phyloP scores from a whole-genome alignment of 37 sponge, comb jelly and placozoan species.

The Agelas oroides region DNA sequence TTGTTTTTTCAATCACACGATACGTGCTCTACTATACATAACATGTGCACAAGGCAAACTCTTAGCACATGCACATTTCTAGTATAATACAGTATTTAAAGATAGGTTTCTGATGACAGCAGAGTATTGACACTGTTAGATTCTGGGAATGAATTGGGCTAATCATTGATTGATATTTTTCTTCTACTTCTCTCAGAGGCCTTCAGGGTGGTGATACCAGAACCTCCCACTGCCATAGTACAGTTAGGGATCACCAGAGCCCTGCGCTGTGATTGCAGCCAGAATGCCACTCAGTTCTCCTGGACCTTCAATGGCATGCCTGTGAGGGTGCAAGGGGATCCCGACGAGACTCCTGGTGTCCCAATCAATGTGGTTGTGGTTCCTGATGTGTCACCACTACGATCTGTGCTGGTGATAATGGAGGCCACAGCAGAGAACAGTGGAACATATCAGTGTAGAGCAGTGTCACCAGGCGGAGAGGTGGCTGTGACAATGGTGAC shows the following conservation, averaged over 20 bases:
- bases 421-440: slow-evolving; percentile 1
- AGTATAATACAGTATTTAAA: no score
- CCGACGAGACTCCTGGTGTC: no score
- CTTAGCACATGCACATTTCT: no score
- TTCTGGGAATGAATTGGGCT: no score
- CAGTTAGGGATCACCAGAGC: not conserved
- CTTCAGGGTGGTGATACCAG: not conserved
- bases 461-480: not conserved
- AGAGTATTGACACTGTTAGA: no score
- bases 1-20: no score
- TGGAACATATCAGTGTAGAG: slow-evolving; percentile 35
- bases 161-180: not conserved
- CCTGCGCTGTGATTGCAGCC: not conserved
- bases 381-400: not conserved
- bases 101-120: no score
- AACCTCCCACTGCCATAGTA: not conserved
- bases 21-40: no score
- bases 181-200: not conserved
- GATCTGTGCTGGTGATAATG: slow-evolving; percentile 1
- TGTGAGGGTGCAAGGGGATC: not conserved
- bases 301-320: slow-evolving; percentile 24
- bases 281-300: not conserved
- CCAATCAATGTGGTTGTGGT: not conserved
- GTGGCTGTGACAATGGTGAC: no score
- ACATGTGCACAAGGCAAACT: no score